These are phyloP conservation scores for Gasterosteus aculeatus DNA, from an alignment of 2,113 vertebrate genomes.

Conservation along the genomic window DNA sequence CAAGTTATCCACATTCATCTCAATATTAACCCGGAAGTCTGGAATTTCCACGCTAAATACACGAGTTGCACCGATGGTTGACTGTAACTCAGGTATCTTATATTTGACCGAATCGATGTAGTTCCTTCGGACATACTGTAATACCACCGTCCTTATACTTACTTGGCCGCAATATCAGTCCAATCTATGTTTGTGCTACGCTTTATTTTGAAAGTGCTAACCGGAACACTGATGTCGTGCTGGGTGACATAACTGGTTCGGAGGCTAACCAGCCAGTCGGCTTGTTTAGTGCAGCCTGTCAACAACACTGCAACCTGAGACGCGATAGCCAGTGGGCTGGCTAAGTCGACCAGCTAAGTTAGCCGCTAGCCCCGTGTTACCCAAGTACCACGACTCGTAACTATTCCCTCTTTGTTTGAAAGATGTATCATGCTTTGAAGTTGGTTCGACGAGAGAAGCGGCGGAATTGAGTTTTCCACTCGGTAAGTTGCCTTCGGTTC, in stretches of 20 bases:
- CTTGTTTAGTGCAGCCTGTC: conserved; percentile 60
- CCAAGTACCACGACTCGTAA: conserved; percentile 9
- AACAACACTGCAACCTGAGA: conserved; percentile 78
- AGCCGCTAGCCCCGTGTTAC: conserved; percentile 46
- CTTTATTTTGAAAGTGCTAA: conserved; percentile 42
- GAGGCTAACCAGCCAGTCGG: conserved; percentile 37
- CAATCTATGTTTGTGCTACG: neutral
- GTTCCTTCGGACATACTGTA: neutral
- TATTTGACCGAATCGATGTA: neutral
- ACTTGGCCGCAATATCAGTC: neutral
- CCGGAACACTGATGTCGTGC: neutral
- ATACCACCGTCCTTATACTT: neutral
- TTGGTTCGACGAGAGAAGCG: conserved; percentile 23
- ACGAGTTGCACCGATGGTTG: neutral
- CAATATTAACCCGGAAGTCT: conserved; percentile 26
- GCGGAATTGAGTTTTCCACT: conserved; percentile 10
- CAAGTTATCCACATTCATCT: conserved; percentile 6
- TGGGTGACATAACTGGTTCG: neutral
- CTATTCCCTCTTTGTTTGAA: neutral
- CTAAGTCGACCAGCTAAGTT: conserved; percentile 65
- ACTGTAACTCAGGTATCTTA: neutral
- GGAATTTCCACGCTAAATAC: neutral
- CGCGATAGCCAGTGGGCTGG: conserved; percentile 61
- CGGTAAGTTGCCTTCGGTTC: conserved; percentile 66
- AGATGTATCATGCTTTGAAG: neutral